A percentile compares a stretch with the other conserved stretches of the same genome.
Conservation (phyloP, 2,888 invertebrate species). For the Thecocarcelia acutangulata region DNA sequence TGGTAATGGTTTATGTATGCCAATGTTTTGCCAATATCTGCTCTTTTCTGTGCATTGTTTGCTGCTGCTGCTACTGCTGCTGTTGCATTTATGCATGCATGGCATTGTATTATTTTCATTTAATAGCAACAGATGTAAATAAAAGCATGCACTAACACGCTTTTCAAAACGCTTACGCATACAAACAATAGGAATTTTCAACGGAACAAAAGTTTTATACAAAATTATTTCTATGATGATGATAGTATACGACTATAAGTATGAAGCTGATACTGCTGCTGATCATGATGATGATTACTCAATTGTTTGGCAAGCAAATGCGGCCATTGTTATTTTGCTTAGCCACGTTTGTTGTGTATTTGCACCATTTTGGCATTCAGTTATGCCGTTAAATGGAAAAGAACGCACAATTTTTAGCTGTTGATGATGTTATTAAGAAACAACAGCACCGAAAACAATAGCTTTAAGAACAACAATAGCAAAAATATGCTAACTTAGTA, state of each 20-base stretch:
- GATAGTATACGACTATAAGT: neutral
- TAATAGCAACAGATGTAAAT: slow-evolving; percentile 45
- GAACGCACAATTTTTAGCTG: slow-evolving; percentile 38
- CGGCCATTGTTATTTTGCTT: slow-evolving; percentile 41
- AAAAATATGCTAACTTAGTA: slow-evolving; percentile 33
- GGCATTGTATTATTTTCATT: slow-evolving; percentile 35
- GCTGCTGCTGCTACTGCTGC: slow-evolving; percentile 3
- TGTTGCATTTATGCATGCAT: slow-evolving; percentile 17
- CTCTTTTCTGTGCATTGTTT: too few relatives aligned
- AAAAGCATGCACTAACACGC: slow-evolving; percentile 19
- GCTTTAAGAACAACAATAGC: slow-evolving; percentile 10
- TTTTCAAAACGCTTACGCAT: neutral
- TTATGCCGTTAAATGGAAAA: slow-evolving; percentile 25
- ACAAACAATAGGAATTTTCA: neutral
- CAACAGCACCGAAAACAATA: slow-evolving; percentile 3
- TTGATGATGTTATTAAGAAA: slow-evolving; percentile 42
- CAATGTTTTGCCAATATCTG: too few relatives aligned
- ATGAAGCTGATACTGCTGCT: neutral
- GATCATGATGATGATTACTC: slow-evolving; percentile 12
- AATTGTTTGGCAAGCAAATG: slow-evolving; percentile 49
- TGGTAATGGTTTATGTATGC: neutral
- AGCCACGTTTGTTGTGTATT: neutral
- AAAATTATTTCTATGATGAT: slow-evolving; percentile 20
- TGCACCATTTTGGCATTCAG: slow-evolving; percentile 13
- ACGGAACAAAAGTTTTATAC: slow-evolving; percentile 8